Conservation (phyloP, 2,797 vertebrate species). For the Poecile montanus region DNA sequence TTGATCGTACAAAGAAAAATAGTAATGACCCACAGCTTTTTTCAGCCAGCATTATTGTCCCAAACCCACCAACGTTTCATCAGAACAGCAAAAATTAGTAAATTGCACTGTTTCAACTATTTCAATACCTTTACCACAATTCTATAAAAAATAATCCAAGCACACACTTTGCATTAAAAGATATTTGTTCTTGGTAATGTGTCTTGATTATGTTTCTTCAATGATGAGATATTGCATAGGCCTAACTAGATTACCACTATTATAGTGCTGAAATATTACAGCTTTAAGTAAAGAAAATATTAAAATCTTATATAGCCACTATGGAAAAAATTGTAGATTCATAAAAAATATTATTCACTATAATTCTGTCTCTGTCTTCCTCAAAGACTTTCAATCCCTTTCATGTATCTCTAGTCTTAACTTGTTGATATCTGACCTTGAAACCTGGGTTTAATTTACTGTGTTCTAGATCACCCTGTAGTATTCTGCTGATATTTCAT, state of each 20-base stretch:
- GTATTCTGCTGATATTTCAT: neutral
- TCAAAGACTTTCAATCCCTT: neutral
- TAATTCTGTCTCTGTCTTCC: neutral
- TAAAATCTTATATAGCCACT: neutral
- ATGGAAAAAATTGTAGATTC: neutral
- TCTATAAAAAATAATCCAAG: neutral
- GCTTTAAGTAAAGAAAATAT: neutral
- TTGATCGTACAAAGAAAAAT: neutral
- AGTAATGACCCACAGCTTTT: neutral
- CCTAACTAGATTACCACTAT: neutral
- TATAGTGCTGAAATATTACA: neutral
- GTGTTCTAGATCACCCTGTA: neutral
- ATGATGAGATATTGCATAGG: neutral
- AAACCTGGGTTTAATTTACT: neutral
- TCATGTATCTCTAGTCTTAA: neutral
- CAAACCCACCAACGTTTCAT: neutral
- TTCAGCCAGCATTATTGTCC: neutral
- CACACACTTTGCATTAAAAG: neutral
- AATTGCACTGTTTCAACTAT: neutral
- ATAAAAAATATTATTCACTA: neutral
- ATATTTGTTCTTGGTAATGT: neutral
- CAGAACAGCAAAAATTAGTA: neutral
- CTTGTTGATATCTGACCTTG: neutral
- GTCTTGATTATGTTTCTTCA: neutral
- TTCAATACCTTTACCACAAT: neutral